Conservation (phyloP, 2,113 vertebrate species). For the Buteo buteo region DNA sequence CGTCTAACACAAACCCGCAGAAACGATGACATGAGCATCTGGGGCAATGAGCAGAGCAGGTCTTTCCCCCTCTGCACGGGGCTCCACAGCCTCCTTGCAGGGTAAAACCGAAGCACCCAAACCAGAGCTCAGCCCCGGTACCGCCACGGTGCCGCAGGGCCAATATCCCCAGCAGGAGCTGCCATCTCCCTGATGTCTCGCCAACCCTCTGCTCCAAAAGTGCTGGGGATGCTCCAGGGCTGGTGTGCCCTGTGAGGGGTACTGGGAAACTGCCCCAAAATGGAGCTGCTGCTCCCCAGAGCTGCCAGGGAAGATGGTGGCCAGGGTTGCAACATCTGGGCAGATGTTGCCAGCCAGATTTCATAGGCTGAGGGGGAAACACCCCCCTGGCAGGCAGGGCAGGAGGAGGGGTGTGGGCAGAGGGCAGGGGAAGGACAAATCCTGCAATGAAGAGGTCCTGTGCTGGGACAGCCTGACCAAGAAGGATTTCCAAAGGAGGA, state of each 20-base stretch:
- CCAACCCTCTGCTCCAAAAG: not conserved
- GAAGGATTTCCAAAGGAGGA: not conserved
- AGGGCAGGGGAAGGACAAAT: not conserved
- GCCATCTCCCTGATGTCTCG: fast-evolving
- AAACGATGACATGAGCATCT: not conserved
- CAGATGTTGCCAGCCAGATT: constrained; percentile 63
- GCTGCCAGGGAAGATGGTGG: fast-evolving
- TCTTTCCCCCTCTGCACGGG: not conserved
- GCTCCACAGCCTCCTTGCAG: not conserved
- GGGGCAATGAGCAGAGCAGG: not conserved
- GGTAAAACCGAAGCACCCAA: not conserved
- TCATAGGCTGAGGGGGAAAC: constrained; percentile 73
- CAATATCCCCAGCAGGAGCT: not conserved
- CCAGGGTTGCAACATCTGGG: constrained; percentile 67
- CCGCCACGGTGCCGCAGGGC: fast-evolving
- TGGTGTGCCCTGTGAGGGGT: not conserved
- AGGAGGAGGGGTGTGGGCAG: fast-evolving
- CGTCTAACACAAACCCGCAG: not conserved
- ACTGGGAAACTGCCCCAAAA: not conserved
- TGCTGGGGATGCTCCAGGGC: not conserved
- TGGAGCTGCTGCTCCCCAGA: fast-evolving
- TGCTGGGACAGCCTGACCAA: not conserved
- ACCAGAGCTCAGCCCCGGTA: not conserved
- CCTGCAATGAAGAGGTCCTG: not conserved
- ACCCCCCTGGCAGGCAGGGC: not conserved